A percentile compares a stretch with the other conserved stretches of the same genome.
These are phyloP conservation scores for Fregata magnificens DNA, from an alignment of 2,113 vertebrate species.

Conservation along the genomic window DNA sequence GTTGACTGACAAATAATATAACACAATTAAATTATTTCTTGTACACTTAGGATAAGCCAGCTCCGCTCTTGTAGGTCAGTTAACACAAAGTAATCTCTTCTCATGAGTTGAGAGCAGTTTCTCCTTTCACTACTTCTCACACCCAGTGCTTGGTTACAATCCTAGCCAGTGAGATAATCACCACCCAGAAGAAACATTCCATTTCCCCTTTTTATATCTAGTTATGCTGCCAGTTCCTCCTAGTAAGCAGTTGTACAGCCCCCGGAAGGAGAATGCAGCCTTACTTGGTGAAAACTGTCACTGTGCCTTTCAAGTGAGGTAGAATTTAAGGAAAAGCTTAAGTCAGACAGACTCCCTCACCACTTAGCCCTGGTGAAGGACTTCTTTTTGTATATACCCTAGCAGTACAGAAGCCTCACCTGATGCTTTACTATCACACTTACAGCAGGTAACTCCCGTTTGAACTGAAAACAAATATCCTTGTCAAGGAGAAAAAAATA, in stretches of 20 bases:
- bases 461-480: not conserved
- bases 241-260: slow-evolving; percentile 6
- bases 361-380: not conserved
- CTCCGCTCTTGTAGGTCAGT: not conserved
- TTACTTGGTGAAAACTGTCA: slow-evolving; percentile 7
- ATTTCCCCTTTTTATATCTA: slow-evolving; percentile 63
- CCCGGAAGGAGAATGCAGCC: slow-evolving; percentile 8
- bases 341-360: not conserved
- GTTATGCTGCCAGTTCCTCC: slow-evolving; percentile 50
- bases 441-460: not conserved
- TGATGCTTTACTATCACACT: not conserved
- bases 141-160: slow-evolving; percentile 55
- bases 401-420: not conserved
- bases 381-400: not conserved
- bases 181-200: slow-evolving; percentile 59
- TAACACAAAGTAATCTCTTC: slow-evolving; percentile 24
- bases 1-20: not conserved
- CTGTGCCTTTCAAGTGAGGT: not conserved
- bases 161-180: slow-evolving; percentile 66
- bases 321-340: slow-evolving; percentile 17
- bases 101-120: slow-evolving; percentile 10
- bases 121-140: slow-evolving; percentile 24
- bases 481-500: not conserved
- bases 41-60: not conserved
- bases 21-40: not conserved